A percentile compares a stretch with the other conserved stretches of the same genome.
These are phyloP conservation scores for Nerophis ophidion DNA, from an alignment of 2,113 vertebrate genomes.

Conservation along the genomic window DNA sequence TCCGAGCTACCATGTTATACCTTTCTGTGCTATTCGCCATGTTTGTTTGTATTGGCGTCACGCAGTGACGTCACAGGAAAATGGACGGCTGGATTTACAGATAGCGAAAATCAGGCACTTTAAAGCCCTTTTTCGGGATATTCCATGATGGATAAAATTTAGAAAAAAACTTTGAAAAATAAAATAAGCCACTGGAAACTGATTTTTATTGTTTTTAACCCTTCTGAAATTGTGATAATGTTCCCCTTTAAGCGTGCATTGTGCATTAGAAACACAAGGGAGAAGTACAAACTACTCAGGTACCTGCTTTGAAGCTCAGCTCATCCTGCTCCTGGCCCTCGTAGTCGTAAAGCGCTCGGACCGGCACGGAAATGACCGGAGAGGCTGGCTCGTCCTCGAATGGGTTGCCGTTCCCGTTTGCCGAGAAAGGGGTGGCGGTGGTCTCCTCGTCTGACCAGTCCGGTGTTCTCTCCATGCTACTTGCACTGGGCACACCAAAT, in stretches of 20 bases:
- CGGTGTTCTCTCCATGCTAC: conserved; percentile 81
- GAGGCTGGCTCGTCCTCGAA: conserved; percentile 85
- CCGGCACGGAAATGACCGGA: conserved; percentile 73
- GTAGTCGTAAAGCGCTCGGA: conserved; percentile 91
- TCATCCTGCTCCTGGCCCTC: conserved; percentile 97
- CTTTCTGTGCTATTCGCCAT: too few species aligned
- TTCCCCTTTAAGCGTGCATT: not conserved
- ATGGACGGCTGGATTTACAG: too few species aligned
- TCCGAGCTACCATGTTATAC: too few species aligned
- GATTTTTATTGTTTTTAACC: too few species aligned
- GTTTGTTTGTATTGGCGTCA: too few species aligned
- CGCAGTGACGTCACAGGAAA: too few species aligned
- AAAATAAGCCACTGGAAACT: too few species aligned
- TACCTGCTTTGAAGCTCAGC: conserved; percentile 94
- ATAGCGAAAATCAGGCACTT: too few species aligned
- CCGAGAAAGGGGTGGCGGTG: conserved; percentile 81
- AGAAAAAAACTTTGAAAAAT: too few species aligned
- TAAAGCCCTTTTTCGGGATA: too few species aligned
- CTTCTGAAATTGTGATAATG: too few species aligned
- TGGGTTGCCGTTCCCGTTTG: conserved; percentile 88
- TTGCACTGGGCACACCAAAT: conserved; percentile 60
- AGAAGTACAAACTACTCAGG: not conserved
- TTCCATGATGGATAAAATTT: too few species aligned
- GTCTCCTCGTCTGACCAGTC: conserved; percentile 93
- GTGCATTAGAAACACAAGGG: not conserved